These are phyloP conservation scores for Triplophysa tibetana DNA, from an alignment of 2,113 vertebrate species.

Conservation along the genomic window DNA sequence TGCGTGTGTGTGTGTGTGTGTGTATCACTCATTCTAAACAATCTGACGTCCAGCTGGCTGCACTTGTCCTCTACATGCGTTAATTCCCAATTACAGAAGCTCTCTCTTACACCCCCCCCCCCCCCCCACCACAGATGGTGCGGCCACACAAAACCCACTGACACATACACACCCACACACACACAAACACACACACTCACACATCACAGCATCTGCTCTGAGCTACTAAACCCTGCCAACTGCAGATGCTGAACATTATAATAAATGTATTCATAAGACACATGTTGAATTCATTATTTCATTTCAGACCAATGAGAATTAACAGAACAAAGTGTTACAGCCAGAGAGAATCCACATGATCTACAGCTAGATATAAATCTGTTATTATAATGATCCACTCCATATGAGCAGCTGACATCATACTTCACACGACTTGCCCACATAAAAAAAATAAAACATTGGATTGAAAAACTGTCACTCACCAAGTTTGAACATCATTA, in stretches of 20 bases:
- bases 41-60: conserved; percentile 40
- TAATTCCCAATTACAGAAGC: conserved; percentile 44
- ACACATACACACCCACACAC: background rate
- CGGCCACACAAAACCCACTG: background rate
- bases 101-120: too few relatives aligned
- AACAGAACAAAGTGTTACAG: background rate
- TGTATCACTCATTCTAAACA: conserved; percentile 31
- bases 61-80: conserved; percentile 26
- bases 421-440: too few relatives aligned
- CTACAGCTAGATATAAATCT: too few relatives aligned
- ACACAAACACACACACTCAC: background rate
- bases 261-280: background rate
- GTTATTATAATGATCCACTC: too few relatives aligned
- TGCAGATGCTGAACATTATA: conserved; percentile 1
- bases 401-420: too few relatives aligned
- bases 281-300: background rate
- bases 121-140: conserved; percentile 4
- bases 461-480: conserved; percentile 38
- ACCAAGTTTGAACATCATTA: conserved; percentile 76
- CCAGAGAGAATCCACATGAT: background rate
- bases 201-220: conserved; percentile 16
- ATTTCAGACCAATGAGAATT: background rate
- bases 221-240: conserved; percentile 17
- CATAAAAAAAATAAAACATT: too few relatives aligned
- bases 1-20: conserved; percentile 1